Conservation (phyloP, 2,113 vertebrate species). For the Poecilia latipinna region DNA sequence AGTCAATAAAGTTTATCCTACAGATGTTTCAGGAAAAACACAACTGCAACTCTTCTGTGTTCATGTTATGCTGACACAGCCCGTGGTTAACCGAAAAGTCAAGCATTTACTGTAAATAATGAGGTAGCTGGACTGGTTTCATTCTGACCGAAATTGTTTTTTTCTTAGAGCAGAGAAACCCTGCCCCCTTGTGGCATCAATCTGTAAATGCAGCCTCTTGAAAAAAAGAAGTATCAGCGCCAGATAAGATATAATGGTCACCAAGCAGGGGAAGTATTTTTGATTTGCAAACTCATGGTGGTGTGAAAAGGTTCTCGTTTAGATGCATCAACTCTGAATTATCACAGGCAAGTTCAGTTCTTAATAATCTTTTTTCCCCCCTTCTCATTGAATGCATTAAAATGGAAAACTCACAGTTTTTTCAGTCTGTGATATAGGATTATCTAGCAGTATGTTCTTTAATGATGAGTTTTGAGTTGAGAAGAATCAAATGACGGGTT, state of each 20-base stretch:
- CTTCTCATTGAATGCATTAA: not conserved
- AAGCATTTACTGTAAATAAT: slow-evolving; percentile 58
- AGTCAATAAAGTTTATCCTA: not conserved
- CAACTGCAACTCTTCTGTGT: not conserved
- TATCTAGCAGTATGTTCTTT: not conserved
- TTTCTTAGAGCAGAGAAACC: not conserved
- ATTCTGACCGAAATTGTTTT: not conserved
- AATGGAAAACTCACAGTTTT: not conserved
- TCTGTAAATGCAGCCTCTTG: slow-evolving; percentile 14
- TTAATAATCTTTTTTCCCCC: not conserved
- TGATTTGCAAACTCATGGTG: slow-evolving; percentile 32
- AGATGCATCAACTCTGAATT: not conserved
- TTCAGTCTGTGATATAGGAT: not conserved
- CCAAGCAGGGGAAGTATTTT: slow-evolving; percentile 42
- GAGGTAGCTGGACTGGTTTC: slow-evolving; percentile 43
- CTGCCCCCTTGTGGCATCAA: slow-evolving; percentile 61
- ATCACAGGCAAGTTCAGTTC: not conserved
- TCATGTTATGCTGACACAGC: not conserved
- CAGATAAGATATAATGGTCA: not conserved
- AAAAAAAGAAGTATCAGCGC: slow-evolving; percentile 24
- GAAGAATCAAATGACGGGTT: too few relatives aligned
- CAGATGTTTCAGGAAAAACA: not conserved
- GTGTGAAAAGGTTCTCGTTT: slow-evolving; percentile 3
- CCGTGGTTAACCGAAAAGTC: slow-evolving; percentile 4
- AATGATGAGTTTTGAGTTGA: too few relatives aligned